These are phyloP conservation scores for Colinus virginianus DNA, from an alignment of 2,113 vertebrate genomes.

Conservation along the genomic window DNA sequence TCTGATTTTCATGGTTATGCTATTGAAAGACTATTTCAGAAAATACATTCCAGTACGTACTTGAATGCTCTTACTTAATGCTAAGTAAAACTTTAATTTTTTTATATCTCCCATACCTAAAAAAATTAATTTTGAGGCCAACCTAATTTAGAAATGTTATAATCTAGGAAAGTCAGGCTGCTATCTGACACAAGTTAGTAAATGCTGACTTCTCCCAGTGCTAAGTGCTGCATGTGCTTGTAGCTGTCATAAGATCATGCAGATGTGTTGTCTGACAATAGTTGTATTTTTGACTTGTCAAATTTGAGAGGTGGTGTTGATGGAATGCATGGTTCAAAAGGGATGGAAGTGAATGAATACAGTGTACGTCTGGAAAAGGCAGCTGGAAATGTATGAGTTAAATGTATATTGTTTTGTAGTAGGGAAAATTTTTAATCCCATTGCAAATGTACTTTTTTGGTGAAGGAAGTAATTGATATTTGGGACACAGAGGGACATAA, in stretches of 20 bases:
- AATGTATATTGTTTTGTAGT: slow-evolving; percentile 66
- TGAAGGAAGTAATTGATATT: slow-evolving; percentile 72
- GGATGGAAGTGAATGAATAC: not conserved
- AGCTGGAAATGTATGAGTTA: slow-evolving; percentile 54
- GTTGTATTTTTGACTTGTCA: slow-evolving; percentile 72
- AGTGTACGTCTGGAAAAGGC: not conserved
- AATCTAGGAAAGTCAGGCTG: not conserved
- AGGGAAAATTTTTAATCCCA: slow-evolving; percentile 75
- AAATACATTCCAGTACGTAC: not conserved
- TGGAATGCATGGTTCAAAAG: slow-evolving; percentile 40
- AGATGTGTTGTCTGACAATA: slow-evolving; percentile 68
- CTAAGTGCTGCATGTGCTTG: slow-evolving; percentile 29
- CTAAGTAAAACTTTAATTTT: not conserved
- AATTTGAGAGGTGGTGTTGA: slow-evolving; percentile 56
- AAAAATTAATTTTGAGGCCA: not conserved
- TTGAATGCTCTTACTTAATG: not conserved
- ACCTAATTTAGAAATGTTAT: not conserved
- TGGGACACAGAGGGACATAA: slow-evolving; percentile 63
- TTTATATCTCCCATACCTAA: not conserved
- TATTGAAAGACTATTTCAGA: not conserved
- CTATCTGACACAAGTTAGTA: not conserved
- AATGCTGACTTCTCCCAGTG: not conserved
- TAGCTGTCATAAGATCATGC: slow-evolving; percentile 71
- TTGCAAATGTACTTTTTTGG: slow-evolving; percentile 37
- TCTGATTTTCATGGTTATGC: not conserved